A percentile compares a stretch with the other conserved stretches of the same genome.
These are phyloP conservation scores for Heterodera carotae DNA, from an alignment of 1,140 invertebrate species.

Conservation along the genomic window DNA sequence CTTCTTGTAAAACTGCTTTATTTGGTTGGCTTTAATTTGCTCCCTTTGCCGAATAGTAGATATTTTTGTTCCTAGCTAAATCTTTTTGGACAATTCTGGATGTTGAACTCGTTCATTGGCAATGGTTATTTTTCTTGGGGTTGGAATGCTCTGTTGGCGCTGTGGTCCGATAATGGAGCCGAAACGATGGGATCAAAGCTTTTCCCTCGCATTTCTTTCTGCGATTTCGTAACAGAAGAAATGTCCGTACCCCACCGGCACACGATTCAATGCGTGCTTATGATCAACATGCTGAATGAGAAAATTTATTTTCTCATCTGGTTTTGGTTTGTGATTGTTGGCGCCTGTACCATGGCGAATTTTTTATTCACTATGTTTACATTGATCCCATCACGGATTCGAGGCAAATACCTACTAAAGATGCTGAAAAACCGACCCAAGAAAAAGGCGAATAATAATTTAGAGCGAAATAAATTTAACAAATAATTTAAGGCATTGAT, in stretches of 20 bases:
- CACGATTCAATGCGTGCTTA: slow-evolving; percentile 65
- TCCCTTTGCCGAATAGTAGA: slow-evolving; percentile 55
- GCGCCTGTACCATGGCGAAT: not conserved
- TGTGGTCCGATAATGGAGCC: slow-evolving; percentile 50
- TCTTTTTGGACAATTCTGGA: slow-evolving; percentile 69
- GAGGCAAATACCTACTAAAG: slow-evolving; percentile 34
- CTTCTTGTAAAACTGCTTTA: slow-evolving; percentile 4
- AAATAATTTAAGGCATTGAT: too few species aligned
- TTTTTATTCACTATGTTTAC: too few species aligned
- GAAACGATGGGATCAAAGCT: slow-evolving; percentile 62
- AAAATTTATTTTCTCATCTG: slow-evolving; percentile 66
- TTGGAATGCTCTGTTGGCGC: slow-evolving; percentile 52
- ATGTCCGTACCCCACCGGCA: slow-evolving; percentile 65
- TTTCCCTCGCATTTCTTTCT: slow-evolving; percentile 69
- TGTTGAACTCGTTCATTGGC: slow-evolving; percentile 69
- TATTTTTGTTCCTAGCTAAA: slow-evolving; percentile 69
- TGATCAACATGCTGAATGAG: slow-evolving; percentile 50
- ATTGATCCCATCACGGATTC: too few species aligned
- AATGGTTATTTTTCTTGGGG: slow-evolving; percentile 52
- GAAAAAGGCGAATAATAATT: too few species aligned
- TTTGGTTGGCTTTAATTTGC: not conserved
- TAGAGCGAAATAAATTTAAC: too few species aligned
- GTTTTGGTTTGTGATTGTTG: slow-evolving; percentile 66
- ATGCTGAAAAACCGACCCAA: slow-evolving; percentile 30
- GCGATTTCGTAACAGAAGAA: slow-evolving; percentile 64